These are phyloP conservation scores for Euplagia quadripunctaria DNA, from an alignment of 2,888 invertebrate species.

Conservation along the genomic window DNA sequence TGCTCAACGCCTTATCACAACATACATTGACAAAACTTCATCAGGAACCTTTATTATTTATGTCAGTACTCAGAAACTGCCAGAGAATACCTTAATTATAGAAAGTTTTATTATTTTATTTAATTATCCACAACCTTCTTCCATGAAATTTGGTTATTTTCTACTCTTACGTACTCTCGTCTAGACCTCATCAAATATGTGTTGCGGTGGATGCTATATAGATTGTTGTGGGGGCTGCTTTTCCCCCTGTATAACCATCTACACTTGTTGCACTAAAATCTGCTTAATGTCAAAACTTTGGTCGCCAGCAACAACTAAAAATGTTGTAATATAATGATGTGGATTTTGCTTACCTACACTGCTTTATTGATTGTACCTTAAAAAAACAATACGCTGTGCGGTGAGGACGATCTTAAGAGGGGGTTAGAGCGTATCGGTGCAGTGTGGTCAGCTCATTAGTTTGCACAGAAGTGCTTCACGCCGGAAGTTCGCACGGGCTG, in stretches of 20 bases:
- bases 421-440: neutral
- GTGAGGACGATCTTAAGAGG: too few species aligned
- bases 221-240: too few species aligned
- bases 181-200: too few species aligned
- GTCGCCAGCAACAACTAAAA: neutral
- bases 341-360: neutral
- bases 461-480: slow-evolving; percentile 26
- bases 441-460: slow-evolving; percentile 22
- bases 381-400: neutral
- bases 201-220: too few species aligned
- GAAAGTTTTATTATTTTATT: neutral
- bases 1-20: neutral
- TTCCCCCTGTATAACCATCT: too few species aligned
- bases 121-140: neutral
- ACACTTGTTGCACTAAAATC: too few species aligned
- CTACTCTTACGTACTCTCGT: too few species aligned
- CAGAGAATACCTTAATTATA: neutral
- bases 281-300: too few species aligned
- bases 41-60: neutral
- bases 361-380: neutral
- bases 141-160: neutral
- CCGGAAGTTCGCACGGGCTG: slow-evolving; percentile 29
- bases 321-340: neutral
- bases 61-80: neutral
- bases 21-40: neutral